Percentiles rank a stretch among this genome's conserved stretches.
phyloP scores from a whole-genome alignment of 1,140 invertebrate species.

The Heliconius eleuchia region DNA sequence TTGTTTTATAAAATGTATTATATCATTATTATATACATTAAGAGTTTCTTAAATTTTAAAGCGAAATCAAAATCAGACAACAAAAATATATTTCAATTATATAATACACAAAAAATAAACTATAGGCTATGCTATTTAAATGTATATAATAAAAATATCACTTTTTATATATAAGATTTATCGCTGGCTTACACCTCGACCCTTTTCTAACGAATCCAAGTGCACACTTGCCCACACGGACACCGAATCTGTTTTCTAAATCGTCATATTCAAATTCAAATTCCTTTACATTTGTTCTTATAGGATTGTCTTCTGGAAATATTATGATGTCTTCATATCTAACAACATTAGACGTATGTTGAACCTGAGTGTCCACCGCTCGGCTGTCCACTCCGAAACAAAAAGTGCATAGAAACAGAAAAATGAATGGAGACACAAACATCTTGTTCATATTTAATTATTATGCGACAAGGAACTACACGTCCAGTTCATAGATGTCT shows the following conservation, averaged over 20 bases:
- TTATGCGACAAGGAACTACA: not conserved
- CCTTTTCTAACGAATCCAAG: constrained; percentile 9
- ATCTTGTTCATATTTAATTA: not conserved
- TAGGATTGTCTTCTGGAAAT: not conserved
- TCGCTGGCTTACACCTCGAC: not conserved
- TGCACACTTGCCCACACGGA: constrained; percentile 30
- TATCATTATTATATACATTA: too few relatives aligned
- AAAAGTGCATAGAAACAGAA: not conserved
- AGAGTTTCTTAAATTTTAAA: too few relatives aligned
- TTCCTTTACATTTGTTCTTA: not conserved
- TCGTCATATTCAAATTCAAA: not conserved
- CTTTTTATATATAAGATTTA: not conserved
- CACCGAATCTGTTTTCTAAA: constrained; percentile 27
- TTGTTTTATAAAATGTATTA: too few relatives aligned
- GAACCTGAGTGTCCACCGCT: not conserved
- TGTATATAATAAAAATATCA: too few relatives aligned
- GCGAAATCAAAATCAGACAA: too few relatives aligned
- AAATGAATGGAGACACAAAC: not conserved
- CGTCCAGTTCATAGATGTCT: not conserved
- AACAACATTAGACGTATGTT: not conserved
- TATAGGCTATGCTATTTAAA: too few relatives aligned
- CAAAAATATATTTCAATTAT: too few relatives aligned
- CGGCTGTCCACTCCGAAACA: not conserved
- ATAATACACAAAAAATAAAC: too few relatives aligned
- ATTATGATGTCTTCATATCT: not conserved